These are phyloP conservation scores for Prochilodus magdalenae DNA, from an alignment of 2,113 vertebrate species.

Conservation along the genomic window DNA sequence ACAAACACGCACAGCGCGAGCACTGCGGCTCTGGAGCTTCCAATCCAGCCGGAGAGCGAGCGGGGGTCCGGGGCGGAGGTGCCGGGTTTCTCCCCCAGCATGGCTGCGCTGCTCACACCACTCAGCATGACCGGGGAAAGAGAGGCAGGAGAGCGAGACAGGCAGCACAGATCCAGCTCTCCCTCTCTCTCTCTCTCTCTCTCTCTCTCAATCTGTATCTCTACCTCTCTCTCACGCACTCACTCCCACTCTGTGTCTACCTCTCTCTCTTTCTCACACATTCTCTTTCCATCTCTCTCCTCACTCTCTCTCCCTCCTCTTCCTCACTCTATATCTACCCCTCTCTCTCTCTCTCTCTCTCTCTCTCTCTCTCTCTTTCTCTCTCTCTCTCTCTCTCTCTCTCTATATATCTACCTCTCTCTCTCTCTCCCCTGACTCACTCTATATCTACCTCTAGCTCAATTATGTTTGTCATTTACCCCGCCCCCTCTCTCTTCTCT, in stretches of 20 bases:
- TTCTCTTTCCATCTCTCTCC: background rate
- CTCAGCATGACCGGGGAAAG: background rate
- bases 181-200: background rate
- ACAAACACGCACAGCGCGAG: constrained; percentile 61
- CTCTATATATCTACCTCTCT: too few species aligned
- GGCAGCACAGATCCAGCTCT: constrained; percentile 42
- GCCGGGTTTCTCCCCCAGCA: constrained; percentile 50
- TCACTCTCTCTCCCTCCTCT: too few species aligned
- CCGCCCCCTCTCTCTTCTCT: too few species aligned
- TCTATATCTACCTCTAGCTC: too few species aligned
- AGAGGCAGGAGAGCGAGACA: background rate
- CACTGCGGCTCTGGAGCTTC: constrained; percentile 67
- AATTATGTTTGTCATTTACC: too few species aligned
- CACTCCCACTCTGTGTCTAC: background rate
- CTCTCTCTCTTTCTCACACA: background rate
- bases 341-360: too few species aligned
- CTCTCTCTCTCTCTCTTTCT: too few species aligned
- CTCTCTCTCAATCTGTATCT: too few species aligned
- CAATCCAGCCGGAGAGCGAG: constrained; percentile 70
- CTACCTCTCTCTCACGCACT: background rate
- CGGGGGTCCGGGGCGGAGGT: constrained; percentile 62
- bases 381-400: too few species aligned
- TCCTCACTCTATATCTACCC: too few species aligned
- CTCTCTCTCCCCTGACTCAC: too few species aligned
- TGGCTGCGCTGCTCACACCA: constrained; percentile 48